phyloP scores from a whole-genome alignment of 2,888 invertebrate species.

The Melangyna quadrimaculata region DNA sequence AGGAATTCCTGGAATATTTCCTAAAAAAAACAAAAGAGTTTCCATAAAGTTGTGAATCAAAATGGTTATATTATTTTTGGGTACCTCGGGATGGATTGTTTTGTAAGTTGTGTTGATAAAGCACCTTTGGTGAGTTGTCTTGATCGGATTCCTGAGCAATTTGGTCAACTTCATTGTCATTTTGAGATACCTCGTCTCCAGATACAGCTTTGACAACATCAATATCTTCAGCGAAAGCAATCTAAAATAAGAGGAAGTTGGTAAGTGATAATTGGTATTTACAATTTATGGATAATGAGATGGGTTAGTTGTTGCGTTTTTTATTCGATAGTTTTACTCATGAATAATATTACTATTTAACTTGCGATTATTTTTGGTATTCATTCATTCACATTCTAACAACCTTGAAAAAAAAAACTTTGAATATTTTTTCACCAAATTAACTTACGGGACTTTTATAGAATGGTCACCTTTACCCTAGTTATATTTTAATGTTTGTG shows the following conservation, averaged over 20 bases:
- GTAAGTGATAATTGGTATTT: too few relatives aligned
- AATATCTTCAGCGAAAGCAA: constrained; percentile 83
- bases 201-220: constrained; percentile 85
- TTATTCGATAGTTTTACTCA: too few relatives aligned
- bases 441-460: too few relatives aligned
- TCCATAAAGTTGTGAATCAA: constrained; percentile 25
- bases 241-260: constrained; percentile 73
- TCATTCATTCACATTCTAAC: too few relatives aligned
- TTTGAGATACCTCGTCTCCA: constrained; percentile 82
- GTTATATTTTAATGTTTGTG: too few relatives aligned
- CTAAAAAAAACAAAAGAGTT: constrained; percentile 81
- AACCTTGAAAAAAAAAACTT: too few relatives aligned
- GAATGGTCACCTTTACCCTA: too few relatives aligned
- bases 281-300: too few relatives aligned
- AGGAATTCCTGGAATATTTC: constrained; percentile 81
- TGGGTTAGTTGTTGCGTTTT: too few relatives aligned
- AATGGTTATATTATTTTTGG: constrained; percentile 26
- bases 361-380: too few relatives aligned
- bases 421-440: too few relatives aligned
- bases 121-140: constrained; percentile 78
- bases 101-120: constrained; percentile 81
- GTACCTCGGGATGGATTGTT: constrained; percentile 77
- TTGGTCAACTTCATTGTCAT: constrained; percentile 86
- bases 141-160: constrained; percentile 88
- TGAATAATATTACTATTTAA: too few relatives aligned